Base-by-base conservation (phyloP, 2,113 vertebrate genomes). In the Barbus barbus region DNA sequence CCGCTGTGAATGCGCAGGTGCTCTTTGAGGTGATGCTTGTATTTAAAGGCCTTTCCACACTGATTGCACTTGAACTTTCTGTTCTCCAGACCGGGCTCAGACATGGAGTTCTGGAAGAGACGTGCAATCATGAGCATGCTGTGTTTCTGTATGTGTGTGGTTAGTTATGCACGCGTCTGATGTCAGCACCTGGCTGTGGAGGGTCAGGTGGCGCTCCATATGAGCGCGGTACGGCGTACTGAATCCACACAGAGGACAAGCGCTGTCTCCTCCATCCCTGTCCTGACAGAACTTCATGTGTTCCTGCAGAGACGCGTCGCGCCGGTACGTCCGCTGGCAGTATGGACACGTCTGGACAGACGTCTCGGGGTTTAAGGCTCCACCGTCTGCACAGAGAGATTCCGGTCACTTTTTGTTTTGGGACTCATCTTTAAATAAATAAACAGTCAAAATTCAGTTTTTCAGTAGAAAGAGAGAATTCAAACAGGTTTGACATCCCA, bases 21-120 rank as follows among this genome's bases (percentile, higher is more conserved):
- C 84, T 96, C 95, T 90, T 96, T 96, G 84, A 96, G 94, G 90
- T 96, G 95, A 88, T 96, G 95, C 88, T 95, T 96, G 91, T 95
- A 96, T 90, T 96, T 96, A 90, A 96, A 96, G 2, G 95, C 94
- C 90, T 96, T 96, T 78, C 94, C 95, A 92, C 95, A 96, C 87
- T 95, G 93, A 77, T 91, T 84, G 88, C 95, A 96, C 91, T 95
- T 95, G 84, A 95, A 96, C 90, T 95, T 96, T 82, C 95, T 92
- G 83, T 88, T 94, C 88, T 95, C 95, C 78, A 90, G 78, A 48
- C 85, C 81, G 78, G 92, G 92, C 78, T 94, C 94, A 81, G 81
- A 82, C 53, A 60, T 36, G 72, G 84, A 58, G 65, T 78, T 85
- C 90, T 91, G 85, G 26, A 78, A 87, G 14, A 85, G 5, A 76